A percentile compares a stretch with the other conserved stretches of the same genome.
Conservation (phyloP, 2,797 vertebrate genomes). For the Knipowitschia caucasica region DNA sequence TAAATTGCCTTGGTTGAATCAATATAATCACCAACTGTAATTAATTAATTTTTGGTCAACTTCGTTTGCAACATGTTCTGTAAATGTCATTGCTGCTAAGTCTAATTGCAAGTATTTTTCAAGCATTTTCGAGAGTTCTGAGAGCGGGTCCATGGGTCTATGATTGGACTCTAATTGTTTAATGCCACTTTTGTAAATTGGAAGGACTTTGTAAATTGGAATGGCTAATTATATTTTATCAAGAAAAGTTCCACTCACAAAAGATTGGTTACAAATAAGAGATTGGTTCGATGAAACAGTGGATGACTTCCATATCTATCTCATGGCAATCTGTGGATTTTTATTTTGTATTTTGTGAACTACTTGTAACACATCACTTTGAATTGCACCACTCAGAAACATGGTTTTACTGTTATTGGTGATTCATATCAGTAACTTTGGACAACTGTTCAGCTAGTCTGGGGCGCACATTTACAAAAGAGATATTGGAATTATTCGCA, state of each 20-base stretch:
- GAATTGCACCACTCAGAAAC: background rate
- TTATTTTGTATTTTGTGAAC: background rate
- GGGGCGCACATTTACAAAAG: background rate
- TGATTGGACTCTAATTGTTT: slow-evolving; percentile 3
- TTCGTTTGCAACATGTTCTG: background rate
- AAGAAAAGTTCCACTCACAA: background rate
- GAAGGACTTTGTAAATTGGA: background rate
- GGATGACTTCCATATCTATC: background rate
- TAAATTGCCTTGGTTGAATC: background rate
- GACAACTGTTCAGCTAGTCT: background rate
- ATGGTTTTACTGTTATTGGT: background rate
- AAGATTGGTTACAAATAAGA: background rate
- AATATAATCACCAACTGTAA: background rate
- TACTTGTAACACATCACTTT: slow-evolving; percentile 1
- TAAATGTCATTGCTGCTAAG: background rate
- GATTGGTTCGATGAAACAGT: background rate
- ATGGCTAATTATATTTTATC: no score
- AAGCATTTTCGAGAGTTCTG: background rate
- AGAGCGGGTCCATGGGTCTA: background rate
- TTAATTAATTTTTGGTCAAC: background rate
- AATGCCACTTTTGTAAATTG: background rate
- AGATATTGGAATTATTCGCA: background rate
- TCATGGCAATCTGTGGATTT: background rate
- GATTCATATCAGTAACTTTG: background rate
- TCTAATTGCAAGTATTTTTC: background rate